These are phyloP conservation scores for Decapterus maruadsi DNA, from an alignment of 2,797 vertebrate species.

Conservation along the genomic window DNA sequence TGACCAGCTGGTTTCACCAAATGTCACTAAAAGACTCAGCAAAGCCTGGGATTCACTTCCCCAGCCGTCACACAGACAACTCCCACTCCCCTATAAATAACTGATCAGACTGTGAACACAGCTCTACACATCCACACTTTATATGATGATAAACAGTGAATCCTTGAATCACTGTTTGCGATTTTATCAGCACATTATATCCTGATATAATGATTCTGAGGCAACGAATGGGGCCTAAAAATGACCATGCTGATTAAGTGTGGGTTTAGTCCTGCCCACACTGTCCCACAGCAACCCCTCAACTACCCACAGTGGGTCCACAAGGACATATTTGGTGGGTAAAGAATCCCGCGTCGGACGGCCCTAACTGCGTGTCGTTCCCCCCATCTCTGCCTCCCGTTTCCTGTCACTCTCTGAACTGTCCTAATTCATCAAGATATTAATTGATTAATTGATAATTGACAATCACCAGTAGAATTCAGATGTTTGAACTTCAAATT, in stretches of 20 bases:
- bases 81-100: constrained; percentile 75
- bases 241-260: too few relatives aligned
- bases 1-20: constrained; percentile 10
- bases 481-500: neutral
- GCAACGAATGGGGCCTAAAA: too few relatives aligned
- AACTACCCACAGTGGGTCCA: too few relatives aligned
- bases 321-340: too few relatives aligned
- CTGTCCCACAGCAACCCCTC: too few relatives aligned
- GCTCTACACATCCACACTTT: constrained; percentile 35
- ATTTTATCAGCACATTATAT: neutral
- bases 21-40: constrained; percentile 17
- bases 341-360: too few relatives aligned
- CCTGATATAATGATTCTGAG: too few relatives aligned
- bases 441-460: too few relatives aligned
- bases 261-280: too few relatives aligned
- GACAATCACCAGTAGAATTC: neutral
- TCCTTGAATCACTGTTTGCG: neutral
- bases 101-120: constrained; percentile 33
- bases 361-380: too few relatives aligned
- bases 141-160: neutral
- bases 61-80: constrained; percentile 32
- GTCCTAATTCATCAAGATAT: neutral
- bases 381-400: too few relatives aligned
- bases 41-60: constrained; percentile 35
- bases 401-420: too few relatives aligned